Conservation (phyloP, 30 jellyfish, hydroid and myxozoan species). For the Sanderia malayensis region DNA sequence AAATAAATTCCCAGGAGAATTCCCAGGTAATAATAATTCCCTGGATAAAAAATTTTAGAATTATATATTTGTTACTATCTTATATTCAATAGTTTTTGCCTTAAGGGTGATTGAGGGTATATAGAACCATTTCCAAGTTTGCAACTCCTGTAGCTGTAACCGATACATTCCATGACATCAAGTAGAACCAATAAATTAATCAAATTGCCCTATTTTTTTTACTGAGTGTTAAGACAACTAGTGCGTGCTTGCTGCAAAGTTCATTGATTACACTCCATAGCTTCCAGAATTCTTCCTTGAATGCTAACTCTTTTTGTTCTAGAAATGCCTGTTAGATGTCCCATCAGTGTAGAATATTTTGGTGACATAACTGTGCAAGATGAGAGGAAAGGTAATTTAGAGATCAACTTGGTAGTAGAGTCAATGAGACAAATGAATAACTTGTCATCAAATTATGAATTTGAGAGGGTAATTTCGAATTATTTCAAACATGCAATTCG, state of each 20-base stretch:
- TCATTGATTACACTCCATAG: constrained; percentile 5
- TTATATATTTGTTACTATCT: not conserved
- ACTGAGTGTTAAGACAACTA: not conserved
- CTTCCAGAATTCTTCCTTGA: constrained; percentile 3
- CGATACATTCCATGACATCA: constrained; percentile 9
- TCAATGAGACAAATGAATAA: constrained; percentile 3
- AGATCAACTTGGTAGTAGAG: constrained; percentile 8
- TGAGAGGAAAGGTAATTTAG: constrained; percentile 10
- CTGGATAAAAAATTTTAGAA: not conserved
- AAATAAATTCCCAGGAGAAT: constrained; percentile 11
- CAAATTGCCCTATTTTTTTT: not conserved
- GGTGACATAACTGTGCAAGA: constrained; percentile 20
- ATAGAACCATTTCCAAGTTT: constrained; percentile 5
- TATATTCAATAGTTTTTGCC: constrained; percentile 1
- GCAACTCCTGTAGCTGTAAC: constrained; percentile 16
- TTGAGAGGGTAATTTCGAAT: constrained; percentile 5
- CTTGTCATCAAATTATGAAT: constrained; percentile 4
- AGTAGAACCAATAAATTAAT: not conserved
- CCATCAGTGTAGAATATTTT: constrained; percentile 12
- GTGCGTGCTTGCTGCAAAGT: constrained; percentile 6
- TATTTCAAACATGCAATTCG: constrained; percentile 8
- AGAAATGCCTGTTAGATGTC: constrained; percentile 13
- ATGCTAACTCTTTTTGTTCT: not conserved
- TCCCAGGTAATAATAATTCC: constrained; percentile 10
- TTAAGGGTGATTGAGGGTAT: constrained; percentile 6